Evolutionary conservation across 2,888 invertebrate genomes (phyloP).

Genomic region (Archips xylosteana): DNA sequence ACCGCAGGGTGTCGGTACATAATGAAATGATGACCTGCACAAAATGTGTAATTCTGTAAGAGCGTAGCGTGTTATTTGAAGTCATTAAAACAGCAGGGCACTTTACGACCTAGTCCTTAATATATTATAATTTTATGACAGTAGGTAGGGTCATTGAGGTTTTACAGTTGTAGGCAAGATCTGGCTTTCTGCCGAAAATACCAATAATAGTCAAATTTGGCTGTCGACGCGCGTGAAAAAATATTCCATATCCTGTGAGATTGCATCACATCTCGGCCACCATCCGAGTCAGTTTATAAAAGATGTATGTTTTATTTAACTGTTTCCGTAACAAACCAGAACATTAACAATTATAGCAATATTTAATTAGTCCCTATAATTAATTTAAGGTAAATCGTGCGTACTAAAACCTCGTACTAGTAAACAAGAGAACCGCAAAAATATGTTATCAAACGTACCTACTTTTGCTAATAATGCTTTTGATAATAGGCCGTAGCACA

Average conservation of each 20-base stretch:
- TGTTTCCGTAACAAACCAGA: not conserved
- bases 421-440: constrained; percentile 15
- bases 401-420: constrained; percentile 2
- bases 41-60: constrained; percentile 28
- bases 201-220: not conserved
- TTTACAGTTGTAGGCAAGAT: constrained; percentile 38
- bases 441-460: constrained; percentile 1
- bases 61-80: constrained; percentile 29
- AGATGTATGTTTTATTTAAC: not conserved
- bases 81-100: constrained; percentile 34
- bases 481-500: not conserved
- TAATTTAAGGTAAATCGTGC: constrained; percentile 16
- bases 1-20: not conserved
- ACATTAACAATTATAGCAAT: not conserved
- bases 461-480: constrained; percentile 4
- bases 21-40: constrained; percentile 17
- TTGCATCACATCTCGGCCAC: not conserved
- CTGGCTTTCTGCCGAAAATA: constrained; percentile 25
- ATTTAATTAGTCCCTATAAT: not conserved
- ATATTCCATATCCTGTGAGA: not conserved
- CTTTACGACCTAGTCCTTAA: constrained; percentile 23
- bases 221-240: not conserved
- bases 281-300: not conserved
- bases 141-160: constrained; percentile 16
- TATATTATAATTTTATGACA: constrained; percentile 33